These are phyloP conservation scores for Crossocerus cetratus DNA, from an alignment of 2,888 invertebrate genomes.

Conservation along the genomic window DNA sequence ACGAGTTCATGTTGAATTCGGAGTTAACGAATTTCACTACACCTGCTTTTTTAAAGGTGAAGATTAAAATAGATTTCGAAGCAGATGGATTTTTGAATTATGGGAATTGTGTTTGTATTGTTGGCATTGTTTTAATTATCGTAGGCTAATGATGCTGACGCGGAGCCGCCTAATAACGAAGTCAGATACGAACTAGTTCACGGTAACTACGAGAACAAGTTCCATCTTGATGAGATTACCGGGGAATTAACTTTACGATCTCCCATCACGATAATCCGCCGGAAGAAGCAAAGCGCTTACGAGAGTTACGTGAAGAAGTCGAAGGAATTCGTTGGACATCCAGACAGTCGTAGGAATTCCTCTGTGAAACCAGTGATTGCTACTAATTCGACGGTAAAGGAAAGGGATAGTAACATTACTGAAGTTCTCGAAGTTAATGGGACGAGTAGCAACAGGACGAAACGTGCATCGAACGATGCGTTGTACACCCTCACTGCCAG, in stretches of 20 bases:
- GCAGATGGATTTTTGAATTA: neutral
- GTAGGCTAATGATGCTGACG: conserved; percentile 88
- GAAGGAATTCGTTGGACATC: conserved; percentile 43
- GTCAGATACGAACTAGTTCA: conserved; percentile 90
- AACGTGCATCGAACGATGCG: conserved; percentile 78
- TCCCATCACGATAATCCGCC: conserved; percentile 72
- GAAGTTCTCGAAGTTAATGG: conserved; percentile 6
- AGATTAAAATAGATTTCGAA: neutral
- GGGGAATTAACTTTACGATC: conserved; percentile 85
- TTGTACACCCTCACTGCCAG: conserved; percentile 85
- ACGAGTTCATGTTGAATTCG: conserved; percentile 88
- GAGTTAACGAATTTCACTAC: conserved; percentile 87
- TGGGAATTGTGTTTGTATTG: neutral
- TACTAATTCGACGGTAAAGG: neutral
- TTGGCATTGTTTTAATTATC: neutral
- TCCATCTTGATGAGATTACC: conserved; percentile 85
- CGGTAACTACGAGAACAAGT: conserved; percentile 87
- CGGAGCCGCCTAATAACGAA: conserved; percentile 90
- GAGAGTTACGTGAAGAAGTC: conserved; percentile 51
- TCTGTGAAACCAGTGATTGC: neutral
- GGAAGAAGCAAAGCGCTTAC: conserved; percentile 64
- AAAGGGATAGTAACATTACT: neutral
- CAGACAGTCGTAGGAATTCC: neutral
- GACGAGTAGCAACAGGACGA: conserved; percentile 70
- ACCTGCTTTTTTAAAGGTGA: conserved; percentile 85